These are phyloP conservation scores for Anas platyrhynchos DNA, from an alignment of 2,113 vertebrate species.

Conservation along the genomic window DNA sequence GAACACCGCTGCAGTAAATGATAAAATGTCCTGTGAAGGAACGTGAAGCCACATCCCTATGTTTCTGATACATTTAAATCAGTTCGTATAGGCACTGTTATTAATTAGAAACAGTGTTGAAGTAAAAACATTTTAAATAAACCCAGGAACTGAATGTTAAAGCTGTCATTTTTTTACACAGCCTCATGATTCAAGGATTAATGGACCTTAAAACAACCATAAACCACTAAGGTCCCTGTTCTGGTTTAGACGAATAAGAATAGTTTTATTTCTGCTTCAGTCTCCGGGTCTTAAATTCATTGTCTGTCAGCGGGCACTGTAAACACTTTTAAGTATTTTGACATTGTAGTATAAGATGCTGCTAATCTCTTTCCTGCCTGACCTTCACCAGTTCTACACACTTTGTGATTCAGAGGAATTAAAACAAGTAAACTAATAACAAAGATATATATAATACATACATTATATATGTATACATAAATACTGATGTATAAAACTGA, in stretches of 20 bases:
- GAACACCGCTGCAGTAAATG: neutral
- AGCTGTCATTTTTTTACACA: constrained; percentile 80
- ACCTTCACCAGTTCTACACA: constrained; percentile 69
- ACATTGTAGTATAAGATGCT: constrained; percentile 73
- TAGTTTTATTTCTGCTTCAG: constrained; percentile 68
- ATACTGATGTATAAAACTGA: neutral
- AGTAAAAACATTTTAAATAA: constrained; percentile 80
- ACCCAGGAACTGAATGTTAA: constrained; percentile 73
- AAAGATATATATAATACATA: neutral
- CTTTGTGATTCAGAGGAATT: neutral
- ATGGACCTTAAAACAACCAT: constrained; percentile 83
- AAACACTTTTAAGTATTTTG: constrained; percentile 83
- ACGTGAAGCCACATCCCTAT: neutral
- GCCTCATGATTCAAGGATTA: constrained; percentile 85
- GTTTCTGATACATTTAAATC: constrained; percentile 64
- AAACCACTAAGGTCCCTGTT: constrained; percentile 75
- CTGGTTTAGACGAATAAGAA: constrained; percentile 74
- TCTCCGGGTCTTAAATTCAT: constrained; percentile 75
- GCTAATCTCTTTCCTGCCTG: constrained; percentile 72
- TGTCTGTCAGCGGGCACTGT: constrained; percentile 75
- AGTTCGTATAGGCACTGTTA: constrained; percentile 59
- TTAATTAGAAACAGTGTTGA: constrained; percentile 77
- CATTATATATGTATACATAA: neutral
- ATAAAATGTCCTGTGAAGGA: neutral
- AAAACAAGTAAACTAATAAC: neutral